A percentile compares a stretch with the other conserved stretches of the same genome.
phyloP scores from a whole-genome alignment of 2,888 invertebrate species.

The Ophonus ardosiacus region DNA sequence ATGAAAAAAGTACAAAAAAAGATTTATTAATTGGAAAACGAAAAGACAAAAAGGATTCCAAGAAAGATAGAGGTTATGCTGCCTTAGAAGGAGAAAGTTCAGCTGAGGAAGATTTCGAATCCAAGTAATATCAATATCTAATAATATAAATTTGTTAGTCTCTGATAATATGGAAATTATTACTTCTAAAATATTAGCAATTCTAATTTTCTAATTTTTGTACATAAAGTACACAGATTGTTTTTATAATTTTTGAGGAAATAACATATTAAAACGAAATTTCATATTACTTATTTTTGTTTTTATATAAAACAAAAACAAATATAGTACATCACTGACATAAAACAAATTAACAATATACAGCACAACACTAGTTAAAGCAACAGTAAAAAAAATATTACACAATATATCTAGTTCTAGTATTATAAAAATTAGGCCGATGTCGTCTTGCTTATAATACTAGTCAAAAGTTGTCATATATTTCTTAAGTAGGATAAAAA shows the following conservation, averaged over 20 bases:
- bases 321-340: background rate
- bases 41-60: constrained; percentile 91
- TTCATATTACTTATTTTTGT: background rate
- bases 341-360: background rate
- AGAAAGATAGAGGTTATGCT: constrained; percentile 93
- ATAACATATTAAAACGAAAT: background rate
- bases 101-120: constrained; percentile 91
- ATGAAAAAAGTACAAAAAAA: constrained; percentile 88
- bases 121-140: constrained; percentile 79
- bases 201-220: too few relatives aligned
- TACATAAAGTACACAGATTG: too few relatives aligned
- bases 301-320: background rate
- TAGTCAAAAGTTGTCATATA: too few relatives aligned
- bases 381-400: background rate
- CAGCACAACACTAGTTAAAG: background rate
- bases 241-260: too few relatives aligned
- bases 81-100: constrained; percentile 96
- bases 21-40: constrained; percentile 86
- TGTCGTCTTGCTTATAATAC: too few relatives aligned
- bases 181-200: too few relatives aligned
- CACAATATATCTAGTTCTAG: too few relatives aligned
- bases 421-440: too few relatives aligned
- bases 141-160: background rate
- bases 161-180: too few relatives aligned
- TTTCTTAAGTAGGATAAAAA: too few relatives aligned